A percentile compares a stretch with the other conserved stretches of the same genome.
Evolutionary conservation across 2,113 vertebrate species (phyloP).

Genomic region (Leptocoma aspasia): DNA sequence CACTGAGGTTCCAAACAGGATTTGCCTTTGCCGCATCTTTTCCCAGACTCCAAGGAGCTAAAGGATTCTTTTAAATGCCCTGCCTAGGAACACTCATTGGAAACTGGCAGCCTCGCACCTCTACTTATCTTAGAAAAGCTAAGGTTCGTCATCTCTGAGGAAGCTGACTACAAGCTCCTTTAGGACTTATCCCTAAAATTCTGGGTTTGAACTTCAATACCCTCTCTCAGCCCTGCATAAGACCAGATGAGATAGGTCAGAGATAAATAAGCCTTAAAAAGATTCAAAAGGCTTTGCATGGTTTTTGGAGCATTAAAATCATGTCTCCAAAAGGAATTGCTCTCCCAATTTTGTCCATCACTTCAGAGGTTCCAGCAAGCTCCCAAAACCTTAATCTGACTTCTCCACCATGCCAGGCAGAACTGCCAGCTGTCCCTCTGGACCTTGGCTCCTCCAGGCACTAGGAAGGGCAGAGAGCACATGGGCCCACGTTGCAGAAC

Average conservation of each 20-base stretch:
- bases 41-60: not conserved
- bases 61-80: not conserved
- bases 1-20: not conserved
- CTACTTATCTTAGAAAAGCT: not conserved
- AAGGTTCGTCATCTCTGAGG: not conserved
- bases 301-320: not conserved
- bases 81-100: not conserved
- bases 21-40: not conserved
- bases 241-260: not conserved
- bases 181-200: not conserved
- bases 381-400: not conserved
- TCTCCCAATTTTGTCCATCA: not conserved
- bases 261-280: not conserved
- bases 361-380: not conserved
- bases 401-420: not conserved
- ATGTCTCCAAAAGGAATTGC: not conserved
- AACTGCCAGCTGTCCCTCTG: not conserved
- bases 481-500: not conserved
- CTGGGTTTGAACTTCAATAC: not conserved
- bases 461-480: not conserved
- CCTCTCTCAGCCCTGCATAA: not conserved
- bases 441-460: not conserved
- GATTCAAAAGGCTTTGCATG: not conserved
- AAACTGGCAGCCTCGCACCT: not conserved
- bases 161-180: not conserved